A percentile compares a stretch with the other conserved stretches of the same genome.
These are phyloP conservation scores for Ceratotherium simum DNA, from an alignment of 2,113 vertebrate species.

Conservation along the genomic window DNA sequence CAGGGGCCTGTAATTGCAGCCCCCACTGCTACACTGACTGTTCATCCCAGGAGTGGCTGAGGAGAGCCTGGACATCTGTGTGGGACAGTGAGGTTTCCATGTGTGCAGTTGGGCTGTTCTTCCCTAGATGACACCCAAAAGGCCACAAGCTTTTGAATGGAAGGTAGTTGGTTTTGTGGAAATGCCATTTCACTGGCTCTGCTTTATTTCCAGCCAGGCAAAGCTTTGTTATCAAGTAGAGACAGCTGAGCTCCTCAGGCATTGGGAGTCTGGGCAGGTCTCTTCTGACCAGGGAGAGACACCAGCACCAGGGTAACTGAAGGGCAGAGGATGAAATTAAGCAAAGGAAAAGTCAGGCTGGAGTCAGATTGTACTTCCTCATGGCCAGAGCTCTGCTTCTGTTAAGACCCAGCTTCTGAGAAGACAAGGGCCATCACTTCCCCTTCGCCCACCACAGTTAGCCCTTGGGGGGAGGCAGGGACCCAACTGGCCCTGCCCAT, in stretches of 20 bases:
- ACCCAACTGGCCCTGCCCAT: neutral
- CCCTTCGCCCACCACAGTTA: neutral
- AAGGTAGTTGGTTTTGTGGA: neutral
- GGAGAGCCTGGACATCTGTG: neutral
- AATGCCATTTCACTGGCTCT: neutral
- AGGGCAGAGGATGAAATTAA: neutral
- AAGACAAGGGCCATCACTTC: neutral
- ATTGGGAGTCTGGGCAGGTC: neutral
- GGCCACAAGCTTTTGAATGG: neutral
- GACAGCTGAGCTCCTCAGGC: neutral
- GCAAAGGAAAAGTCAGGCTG: neutral
- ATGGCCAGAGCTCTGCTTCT: neutral
- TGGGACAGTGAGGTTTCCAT: neutral
- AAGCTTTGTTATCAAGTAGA: neutral
- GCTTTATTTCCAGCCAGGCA: neutral
- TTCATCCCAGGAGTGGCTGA: neutral
- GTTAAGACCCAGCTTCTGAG: neutral
- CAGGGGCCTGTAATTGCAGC: too few relatives aligned
- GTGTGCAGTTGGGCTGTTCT: neutral
- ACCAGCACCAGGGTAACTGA: neutral
- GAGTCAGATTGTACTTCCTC: neutral
- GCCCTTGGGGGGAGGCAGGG: too few relatives aligned
- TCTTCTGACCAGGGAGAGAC: neutral
- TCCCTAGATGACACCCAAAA: neutral
- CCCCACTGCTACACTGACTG: too few relatives aligned